A percentile compares a stretch with the other conserved stretches of the same genome.
phyloP scores from a whole-genome alignment of 2,888 invertebrate genomes.

The Cryptus armator region DNA sequence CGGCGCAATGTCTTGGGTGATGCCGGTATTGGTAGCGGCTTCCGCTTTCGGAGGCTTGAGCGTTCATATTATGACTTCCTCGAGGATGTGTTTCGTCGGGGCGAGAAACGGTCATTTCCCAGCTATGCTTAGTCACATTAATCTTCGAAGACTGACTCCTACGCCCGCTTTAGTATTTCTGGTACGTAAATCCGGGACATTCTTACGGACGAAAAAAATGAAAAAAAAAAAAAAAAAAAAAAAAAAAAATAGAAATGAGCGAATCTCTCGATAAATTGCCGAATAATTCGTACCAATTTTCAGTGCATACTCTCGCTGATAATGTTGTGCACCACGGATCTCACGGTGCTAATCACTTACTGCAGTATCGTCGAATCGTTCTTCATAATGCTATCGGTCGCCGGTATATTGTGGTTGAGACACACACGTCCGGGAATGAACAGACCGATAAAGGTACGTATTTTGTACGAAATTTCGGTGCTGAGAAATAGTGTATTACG shows the following conservation, averaged over 20 bases:
- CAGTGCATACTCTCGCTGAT: slow-evolving; percentile 94
- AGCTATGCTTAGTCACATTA: slow-evolving; percentile 92
- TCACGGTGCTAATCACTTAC: slow-evolving; percentile 95
- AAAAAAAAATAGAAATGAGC: neutral
- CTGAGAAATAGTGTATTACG: neutral
- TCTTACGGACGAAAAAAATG: neutral
- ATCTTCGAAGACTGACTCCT: slow-evolving; percentile 91
- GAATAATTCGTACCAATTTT: slow-evolving; percentile 75
- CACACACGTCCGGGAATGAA: slow-evolving; percentile 92
- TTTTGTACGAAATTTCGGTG: neutral
- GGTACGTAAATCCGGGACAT: slow-evolving; percentile 86
- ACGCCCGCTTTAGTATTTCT: slow-evolving; percentile 93
- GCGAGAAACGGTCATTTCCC: slow-evolving; percentile 96
- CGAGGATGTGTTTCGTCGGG: slow-evolving; percentile 96
- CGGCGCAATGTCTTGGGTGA: slow-evolving; percentile 91
- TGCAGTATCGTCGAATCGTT: slow-evolving; percentile 97
- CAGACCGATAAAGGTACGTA: slow-evolving; percentile 93
- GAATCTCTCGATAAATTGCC: neutral
- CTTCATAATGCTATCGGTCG: slow-evolving; percentile 95
- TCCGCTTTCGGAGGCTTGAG: slow-evolving; percentile 97
- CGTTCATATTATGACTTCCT: slow-evolving; percentile 98
- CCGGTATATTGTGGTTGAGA: slow-evolving; percentile 93
- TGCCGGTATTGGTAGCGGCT: slow-evolving; percentile 96
- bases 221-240: slow-evolving; percentile 6
- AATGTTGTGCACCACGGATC: slow-evolving; percentile 94